Conservation (phyloP, 2,797 vertebrate genomes). For the Ctenopoma multispine region DNA sequence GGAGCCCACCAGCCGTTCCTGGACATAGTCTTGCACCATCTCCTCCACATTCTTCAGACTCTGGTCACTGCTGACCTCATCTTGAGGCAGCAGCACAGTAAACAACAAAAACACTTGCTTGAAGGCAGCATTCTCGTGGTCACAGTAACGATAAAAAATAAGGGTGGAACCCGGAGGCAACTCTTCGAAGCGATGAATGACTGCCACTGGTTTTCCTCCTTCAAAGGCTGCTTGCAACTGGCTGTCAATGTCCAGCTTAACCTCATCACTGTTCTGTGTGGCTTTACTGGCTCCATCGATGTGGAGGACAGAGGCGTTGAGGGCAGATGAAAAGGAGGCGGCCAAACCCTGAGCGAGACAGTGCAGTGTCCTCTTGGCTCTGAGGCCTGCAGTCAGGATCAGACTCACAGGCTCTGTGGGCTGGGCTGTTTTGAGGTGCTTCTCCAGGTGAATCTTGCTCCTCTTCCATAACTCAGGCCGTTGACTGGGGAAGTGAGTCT, state of each 20-base stretch:
- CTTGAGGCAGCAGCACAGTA: slow-evolving; percentile 89
- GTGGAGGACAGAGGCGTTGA: slow-evolving; percentile 79
- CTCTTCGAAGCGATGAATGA: slow-evolving; percentile 90
- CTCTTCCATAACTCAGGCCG: slow-evolving; percentile 86
- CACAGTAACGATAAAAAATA: slow-evolving; percentile 98
- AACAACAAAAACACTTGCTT: slow-evolving; percentile 90
- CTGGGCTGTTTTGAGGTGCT: slow-evolving; percentile 83
- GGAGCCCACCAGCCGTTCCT: slow-evolving; percentile 81
- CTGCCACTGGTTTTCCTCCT: slow-evolving; percentile 80
- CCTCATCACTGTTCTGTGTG: slow-evolving; percentile 80
- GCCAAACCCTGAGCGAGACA: slow-evolving; percentile 88
- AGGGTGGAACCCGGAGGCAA: slow-evolving; percentile 91
- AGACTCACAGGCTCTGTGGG: slow-evolving; percentile 89
- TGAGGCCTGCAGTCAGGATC: slow-evolving; percentile 86
- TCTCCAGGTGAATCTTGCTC: slow-evolving; percentile 85
- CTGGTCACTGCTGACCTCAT: slow-evolving; percentile 64
- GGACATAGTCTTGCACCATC: slow-evolving; percentile 87
- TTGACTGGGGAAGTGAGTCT: slow-evolving; percentile 86
- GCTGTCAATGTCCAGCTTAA: slow-evolving; percentile 88
- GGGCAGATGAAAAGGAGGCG: slow-evolving; percentile 79
- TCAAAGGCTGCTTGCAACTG: slow-evolving; percentile 86
- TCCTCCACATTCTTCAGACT: slow-evolving; percentile 86
- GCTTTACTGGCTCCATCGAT: slow-evolving; percentile 81
- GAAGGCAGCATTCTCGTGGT: slow-evolving; percentile 91
- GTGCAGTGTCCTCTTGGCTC: slow-evolving; percentile 83